Evolutionary conservation across 2,113 vertebrate species (phyloP).

Genomic region (Aegotheles bennettii): DNA sequence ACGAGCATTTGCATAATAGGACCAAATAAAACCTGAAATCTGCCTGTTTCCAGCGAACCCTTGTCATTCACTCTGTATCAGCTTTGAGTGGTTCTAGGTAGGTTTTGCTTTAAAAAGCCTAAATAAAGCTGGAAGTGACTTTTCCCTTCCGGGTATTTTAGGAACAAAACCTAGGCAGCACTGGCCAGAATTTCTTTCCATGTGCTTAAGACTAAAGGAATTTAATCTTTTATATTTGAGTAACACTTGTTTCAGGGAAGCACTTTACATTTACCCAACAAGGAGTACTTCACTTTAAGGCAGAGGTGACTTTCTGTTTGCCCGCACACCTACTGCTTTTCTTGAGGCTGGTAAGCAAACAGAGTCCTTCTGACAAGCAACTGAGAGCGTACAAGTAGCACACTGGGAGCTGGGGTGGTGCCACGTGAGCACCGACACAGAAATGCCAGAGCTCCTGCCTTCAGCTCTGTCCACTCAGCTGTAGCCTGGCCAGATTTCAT

Average conservation of each 20-base stretch:
- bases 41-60: neutral
- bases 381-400: neutral
- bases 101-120: neutral
- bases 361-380: neutral
- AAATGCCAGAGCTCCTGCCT: neutral
- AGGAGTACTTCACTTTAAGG: neutral
- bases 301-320: neutral
- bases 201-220: neutral
- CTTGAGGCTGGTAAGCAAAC: neutral
- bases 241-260: neutral
- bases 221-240: neutral
- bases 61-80: neutral
- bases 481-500: neutral
- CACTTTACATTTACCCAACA: neutral
- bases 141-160: neutral
- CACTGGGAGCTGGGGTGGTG: neutral
- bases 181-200: neutral
- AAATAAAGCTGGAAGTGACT: neutral
- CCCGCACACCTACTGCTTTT: neutral
- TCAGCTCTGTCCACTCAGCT: neutral
- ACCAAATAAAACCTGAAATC: neutral
- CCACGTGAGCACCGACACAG: neutral
- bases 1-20: neutral
- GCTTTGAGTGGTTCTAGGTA: neutral
- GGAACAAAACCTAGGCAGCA: neutral